phyloP scores from a whole-genome alignment of 92 coral and sea anemone genomes.

The Pocillopora grandis region DNA sequence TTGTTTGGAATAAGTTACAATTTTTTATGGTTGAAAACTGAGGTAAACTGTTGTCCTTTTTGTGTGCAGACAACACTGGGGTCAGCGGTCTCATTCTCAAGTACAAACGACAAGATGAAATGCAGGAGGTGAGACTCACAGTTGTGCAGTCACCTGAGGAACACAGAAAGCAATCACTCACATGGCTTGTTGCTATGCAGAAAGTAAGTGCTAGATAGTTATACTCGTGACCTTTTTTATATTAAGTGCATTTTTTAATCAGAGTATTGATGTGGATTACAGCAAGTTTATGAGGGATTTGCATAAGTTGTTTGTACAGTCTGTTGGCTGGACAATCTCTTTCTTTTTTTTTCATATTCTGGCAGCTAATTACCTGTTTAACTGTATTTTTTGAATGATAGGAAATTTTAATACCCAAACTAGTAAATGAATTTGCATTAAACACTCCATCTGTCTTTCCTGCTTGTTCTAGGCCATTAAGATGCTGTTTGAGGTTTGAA shows the following conservation, averaged over 20 bases:
- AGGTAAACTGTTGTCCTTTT: not conserved
- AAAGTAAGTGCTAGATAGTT: slow-evolving; percentile 55
- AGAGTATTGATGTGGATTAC: not conserved
- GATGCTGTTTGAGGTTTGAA: slow-evolving; percentile 97
- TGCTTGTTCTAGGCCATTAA: slow-evolving; percentile 74
- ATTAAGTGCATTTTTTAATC: not conserved
- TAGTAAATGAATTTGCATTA: not conserved
- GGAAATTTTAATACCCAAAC: not conserved
- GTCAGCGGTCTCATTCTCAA: slow-evolving; percentile 83
- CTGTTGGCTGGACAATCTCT: no score
- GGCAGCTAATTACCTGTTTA: not conserved
- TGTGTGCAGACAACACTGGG: slow-evolving; percentile 50
- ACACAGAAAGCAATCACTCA: slow-evolving; percentile 77
- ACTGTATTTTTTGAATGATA: not conserved
- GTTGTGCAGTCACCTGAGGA: slow-evolving; percentile 78
- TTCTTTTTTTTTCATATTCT: not conserved
- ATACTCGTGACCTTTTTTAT: not conserved
- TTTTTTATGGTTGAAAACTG: no score
- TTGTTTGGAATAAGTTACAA: no score
- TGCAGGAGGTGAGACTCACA: slow-evolving; percentile 69
- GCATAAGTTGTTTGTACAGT: not conserved
- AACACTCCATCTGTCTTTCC: not conserved
- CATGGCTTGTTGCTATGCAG: slow-evolving; percentile 98
- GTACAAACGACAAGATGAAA: slow-evolving; percentile 73
- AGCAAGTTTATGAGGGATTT: not conserved